Base-by-base conservation (phyloP, 2,113 vertebrate species). In the Falco punctatus region DNA sequence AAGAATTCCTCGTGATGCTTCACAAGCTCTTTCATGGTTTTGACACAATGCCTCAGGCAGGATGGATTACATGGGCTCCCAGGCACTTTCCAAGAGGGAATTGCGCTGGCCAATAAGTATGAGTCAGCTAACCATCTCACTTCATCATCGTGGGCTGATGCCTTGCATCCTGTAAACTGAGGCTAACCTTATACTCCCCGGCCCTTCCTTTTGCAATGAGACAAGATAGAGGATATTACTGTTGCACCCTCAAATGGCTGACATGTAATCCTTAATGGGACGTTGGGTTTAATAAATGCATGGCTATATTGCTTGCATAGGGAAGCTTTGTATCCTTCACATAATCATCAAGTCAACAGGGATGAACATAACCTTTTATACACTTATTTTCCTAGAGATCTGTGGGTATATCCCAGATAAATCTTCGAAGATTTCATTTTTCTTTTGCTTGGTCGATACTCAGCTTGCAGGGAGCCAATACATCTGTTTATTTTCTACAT, bases 381-480 rank as follows among this genome's bases (percentile, higher is more conserved):
- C 6, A 71, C 69, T 91, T 48, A 52, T 71, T 33, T 81, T 66
- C 35, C 58, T 3, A 42, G 52, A 44, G 62, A 51, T 32, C 57
- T 67, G 44, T 3, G 85, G 33, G 48, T 44, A 2, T 21, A 96
- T 91, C 38, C 57, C 65, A 64, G 64, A 94, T 90, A 95, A 89
- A 91, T 94, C 91, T 33, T 6, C 89, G 67, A 7, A 77, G 28
- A 55, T 58, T 81, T 81, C 61, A 84, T 96, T 96, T 94, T 51
- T 92, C 72, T 65, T 66, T 24, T 1, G 0, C 0, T 0, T 42
- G 51, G 69, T 95, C 35, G 28, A 96, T 94, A n/a, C 35, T 71
- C 5, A 6, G 77, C 69, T 81, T 3, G 3, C 46, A 38, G 72
- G 79, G 64, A 78, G 55, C 1, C 13, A 65, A 89, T 91, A 38